A percentile compares a stretch with the other conserved stretches of the same genome.
Evolutionary conservation across 1,140 invertebrate genomes (phyloP).

Genomic region (Helicoverpa zea): DNA sequence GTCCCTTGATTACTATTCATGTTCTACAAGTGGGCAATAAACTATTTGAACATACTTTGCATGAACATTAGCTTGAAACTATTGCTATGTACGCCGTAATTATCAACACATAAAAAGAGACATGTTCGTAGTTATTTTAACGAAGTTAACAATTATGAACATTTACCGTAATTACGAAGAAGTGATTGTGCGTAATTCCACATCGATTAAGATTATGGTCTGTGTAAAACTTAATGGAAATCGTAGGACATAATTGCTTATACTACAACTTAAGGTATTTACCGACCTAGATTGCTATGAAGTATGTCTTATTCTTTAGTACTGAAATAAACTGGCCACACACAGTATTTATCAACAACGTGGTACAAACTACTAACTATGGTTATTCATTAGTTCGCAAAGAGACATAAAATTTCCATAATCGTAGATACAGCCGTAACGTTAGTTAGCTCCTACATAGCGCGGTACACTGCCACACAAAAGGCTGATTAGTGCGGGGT

Average conservation of each 20-base stretch:
- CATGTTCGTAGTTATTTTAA: slow-evolving; percentile 49
- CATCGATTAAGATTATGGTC: slow-evolving; percentile 29
- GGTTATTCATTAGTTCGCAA: slow-evolving; percentile 56
- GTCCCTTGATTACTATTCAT: slow-evolving; percentile 22
- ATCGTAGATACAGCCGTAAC: slow-evolving; percentile 51
- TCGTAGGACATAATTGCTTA: slow-evolving; percentile 23
- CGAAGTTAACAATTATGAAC: slow-evolving; percentile 55
- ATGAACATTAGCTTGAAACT: slow-evolving; percentile 19
- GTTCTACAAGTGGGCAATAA: slow-evolving; percentile 28
- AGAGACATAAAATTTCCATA: slow-evolving; percentile 56
- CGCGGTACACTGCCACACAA: slow-evolving; percentile 61
- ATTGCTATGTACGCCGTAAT: slow-evolving; percentile 3
- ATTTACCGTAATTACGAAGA: slow-evolving; percentile 36
- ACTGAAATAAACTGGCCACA: slow-evolving; percentile 14
- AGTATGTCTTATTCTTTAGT: slow-evolving; percentile 27
- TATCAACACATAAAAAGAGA: slow-evolving; percentile 44
- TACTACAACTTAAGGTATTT: slow-evolving; percentile 14
- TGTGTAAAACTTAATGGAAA: slow-evolving; percentile 30
- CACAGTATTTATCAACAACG: slow-evolving; percentile 46
- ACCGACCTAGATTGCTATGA: slow-evolving; percentile 4
- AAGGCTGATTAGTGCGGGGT: slow-evolving; percentile 71
- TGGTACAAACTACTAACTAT: slow-evolving; percentile 27
- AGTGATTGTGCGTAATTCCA: slow-evolving; percentile 30
- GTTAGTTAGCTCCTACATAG: slow-evolving; percentile 49
- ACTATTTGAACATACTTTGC: slow-evolving; percentile 18